Evolutionary conservation across 2,113 vertebrate genomes (phyloP).

Genomic region (Psilopsiagon aurifrons): DNA sequence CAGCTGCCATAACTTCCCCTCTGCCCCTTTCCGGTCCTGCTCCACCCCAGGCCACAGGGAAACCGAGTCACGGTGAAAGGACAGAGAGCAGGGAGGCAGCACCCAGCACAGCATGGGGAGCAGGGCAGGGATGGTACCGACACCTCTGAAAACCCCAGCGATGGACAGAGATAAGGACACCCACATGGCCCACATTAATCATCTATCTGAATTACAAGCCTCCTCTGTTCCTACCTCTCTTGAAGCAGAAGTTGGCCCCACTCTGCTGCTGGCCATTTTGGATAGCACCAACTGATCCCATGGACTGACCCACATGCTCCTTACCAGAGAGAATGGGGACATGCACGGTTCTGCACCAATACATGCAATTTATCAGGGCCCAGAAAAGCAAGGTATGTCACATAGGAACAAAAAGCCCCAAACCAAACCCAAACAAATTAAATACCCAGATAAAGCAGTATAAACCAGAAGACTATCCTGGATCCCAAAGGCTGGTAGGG

Average conservation of each 20-base stretch:
- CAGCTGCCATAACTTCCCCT: slow-evolving; percentile 28
- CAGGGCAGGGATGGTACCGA: not conserved
- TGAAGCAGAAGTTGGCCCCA: not conserved
- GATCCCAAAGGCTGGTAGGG: not conserved
- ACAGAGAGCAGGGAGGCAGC: not conserved
- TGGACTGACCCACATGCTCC: rapidly evolving
- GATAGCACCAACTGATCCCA: not conserved
- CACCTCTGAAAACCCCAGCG: rapidly evolving
- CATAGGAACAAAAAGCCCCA: not conserved
- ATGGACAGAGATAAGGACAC: not conserved
- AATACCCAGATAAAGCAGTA: not conserved
- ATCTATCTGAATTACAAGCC: not conserved
- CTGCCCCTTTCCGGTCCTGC: not conserved
- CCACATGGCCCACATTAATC: not conserved
- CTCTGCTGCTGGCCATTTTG: not conserved
- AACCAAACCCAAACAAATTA: not conserved
- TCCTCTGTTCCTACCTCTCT: not conserved
- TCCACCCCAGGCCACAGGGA: not conserved
- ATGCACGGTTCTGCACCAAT: not conserved
- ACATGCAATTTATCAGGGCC: rapidly evolving
- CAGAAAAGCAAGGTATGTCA: not conserved
- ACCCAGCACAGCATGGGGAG: rapidly evolving
- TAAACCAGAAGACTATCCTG: not conserved
- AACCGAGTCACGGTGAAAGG: not conserved
- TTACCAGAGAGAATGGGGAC: not conserved